Base-by-base conservation (phyloP, 2,888 invertebrate genomes). In the Fissipunctia ypsillon region DNA sequence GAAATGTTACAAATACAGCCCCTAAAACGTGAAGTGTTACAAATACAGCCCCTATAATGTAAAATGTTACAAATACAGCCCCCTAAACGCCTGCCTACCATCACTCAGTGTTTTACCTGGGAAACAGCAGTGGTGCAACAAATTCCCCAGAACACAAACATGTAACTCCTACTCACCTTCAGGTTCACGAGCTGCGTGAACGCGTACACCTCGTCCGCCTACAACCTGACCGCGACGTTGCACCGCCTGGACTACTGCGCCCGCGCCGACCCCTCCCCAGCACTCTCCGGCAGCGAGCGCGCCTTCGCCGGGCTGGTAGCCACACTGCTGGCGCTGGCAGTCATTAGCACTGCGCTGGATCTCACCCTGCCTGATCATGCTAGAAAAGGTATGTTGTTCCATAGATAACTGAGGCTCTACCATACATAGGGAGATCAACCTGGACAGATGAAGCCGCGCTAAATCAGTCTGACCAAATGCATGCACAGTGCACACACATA, bases 171-270 rank as follows among this genome's bases (percentile, higher is more conserved):
- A 1, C 35, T 14, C 41, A 28, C 5, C 52, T 25, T 0, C 88
- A 95, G 96, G 95, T 95, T 95, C 86, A 86, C 91, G 38, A 89
- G 90, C 0, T 96, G 96, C 76, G 94, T 96, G 78, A 95, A 95
- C 89, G 91, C 90, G 65, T 92, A 89, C 73, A 93, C 90, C 35
- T 87, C 90, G 79, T 81, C 91, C 0, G 68, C 83, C 4, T 92
- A 94, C 91, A 91, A 93, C 81, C 90, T 96, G 77, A 91, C 93
- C 0, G 95, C 95, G 52, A 91, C 90, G 0, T 91, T 95, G 64
- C 89, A 86, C 85, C 87, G 87, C 69, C 90, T 94, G 85, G 92
- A 94, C 66, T 95, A 95, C 92, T 95, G 96, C 89, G 41, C 66
- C 63, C 63, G 56, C 78, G 78, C 61, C 7, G 77, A 45, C 16